These are phyloP conservation scores for Tipula unca DNA, from an alignment of 2,888 invertebrate species.

Conservation along the genomic window DNA sequence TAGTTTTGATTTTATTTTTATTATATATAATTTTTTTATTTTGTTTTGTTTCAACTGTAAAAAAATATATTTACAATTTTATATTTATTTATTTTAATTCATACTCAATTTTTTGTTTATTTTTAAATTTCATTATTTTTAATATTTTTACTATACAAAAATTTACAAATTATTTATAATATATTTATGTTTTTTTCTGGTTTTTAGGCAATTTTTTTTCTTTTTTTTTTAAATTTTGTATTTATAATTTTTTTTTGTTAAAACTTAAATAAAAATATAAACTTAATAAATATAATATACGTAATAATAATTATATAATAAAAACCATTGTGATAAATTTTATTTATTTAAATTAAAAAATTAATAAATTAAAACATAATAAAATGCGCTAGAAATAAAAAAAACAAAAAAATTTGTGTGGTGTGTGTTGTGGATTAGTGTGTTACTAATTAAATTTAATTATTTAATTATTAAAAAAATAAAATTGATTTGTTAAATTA, in stretches of 20 bases:
- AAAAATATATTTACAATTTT: neutral
- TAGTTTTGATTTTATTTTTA: neutral
- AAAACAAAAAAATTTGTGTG: neutral
- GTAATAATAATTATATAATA: neutral
- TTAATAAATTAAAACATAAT: neutral
- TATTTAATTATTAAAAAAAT: neutral
- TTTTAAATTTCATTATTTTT: neutral
- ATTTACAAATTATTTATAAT: neutral
- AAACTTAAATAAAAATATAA: neutral
- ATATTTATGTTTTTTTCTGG: neutral
- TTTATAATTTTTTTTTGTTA: too few relatives aligned
- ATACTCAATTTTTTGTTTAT: neutral
- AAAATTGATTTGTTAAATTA: neutral
- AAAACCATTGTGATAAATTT: neutral
- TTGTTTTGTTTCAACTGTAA: neutral
- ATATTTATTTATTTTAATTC: neutral
- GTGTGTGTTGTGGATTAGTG: neutral
- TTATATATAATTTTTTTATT: neutral
- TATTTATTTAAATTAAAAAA: neutral
- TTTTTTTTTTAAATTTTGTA: neutral
- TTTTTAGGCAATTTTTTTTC: neutral
- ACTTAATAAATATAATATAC: neutral
- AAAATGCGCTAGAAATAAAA: neutral
- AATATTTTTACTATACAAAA: neutral
- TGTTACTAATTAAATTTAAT: neutral